phyloP scores from a whole-genome alignment of 2,888 invertebrate species.

The Congeria kusceri region DNA sequence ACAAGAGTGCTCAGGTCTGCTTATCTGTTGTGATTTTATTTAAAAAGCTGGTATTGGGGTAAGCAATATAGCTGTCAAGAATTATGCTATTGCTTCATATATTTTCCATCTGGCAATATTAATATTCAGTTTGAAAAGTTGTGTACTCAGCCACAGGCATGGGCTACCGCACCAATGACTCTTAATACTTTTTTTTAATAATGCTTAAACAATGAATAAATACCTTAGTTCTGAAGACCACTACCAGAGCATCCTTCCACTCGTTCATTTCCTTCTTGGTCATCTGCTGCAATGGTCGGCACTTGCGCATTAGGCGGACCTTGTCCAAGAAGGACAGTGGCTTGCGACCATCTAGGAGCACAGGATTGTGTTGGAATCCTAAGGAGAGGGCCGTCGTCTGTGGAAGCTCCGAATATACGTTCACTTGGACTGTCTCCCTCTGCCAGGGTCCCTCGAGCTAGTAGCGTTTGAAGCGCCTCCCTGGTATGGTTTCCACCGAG shows the following conservation, averaged over 20 bases:
- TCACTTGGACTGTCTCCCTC: constrained; percentile 9
- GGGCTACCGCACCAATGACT: too few relatives aligned
- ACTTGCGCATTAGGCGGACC: constrained; percentile 11
- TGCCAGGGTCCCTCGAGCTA: not conserved
- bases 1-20: too few relatives aligned
- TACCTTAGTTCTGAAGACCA: constrained; percentile 12
- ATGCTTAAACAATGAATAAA: not conserved
- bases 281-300: not conserved
- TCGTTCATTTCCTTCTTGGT: not conserved
- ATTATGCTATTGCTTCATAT: too few relatives aligned
- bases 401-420: not conserved
- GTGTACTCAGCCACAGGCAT: too few relatives aligned
- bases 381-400: constrained; percentile 10
- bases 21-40: too few relatives aligned
- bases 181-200: too few relatives aligned
- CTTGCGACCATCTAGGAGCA: constrained; percentile 8
- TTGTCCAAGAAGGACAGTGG: constrained; percentile 18
- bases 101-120: too few relatives aligned
- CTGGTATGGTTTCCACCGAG: constrained; percentile 11
- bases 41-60: too few relatives aligned
- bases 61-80: too few relatives aligned
- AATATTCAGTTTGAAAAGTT: too few relatives aligned
- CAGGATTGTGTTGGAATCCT: constrained; percentile 15
- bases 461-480: not conserved
- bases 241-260: constrained; percentile 12